These are phyloP conservation scores for Microvelia longipes DNA, from an alignment of 1,140 invertebrate genomes.

Conservation along the genomic window DNA sequence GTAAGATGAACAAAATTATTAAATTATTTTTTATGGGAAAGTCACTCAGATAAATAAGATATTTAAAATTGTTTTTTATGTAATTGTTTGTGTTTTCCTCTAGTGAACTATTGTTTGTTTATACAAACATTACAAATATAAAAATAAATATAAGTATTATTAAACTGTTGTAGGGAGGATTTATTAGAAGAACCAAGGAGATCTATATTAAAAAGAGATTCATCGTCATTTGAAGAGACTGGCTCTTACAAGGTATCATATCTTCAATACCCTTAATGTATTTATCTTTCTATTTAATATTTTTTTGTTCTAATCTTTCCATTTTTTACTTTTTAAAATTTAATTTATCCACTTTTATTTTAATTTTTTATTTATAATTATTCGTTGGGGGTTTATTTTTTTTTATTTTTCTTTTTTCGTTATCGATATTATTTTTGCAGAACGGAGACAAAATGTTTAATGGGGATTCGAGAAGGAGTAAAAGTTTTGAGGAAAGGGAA, in stretches of 20 bases:
- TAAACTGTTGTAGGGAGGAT: constrained; percentile 40
- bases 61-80: too few species aligned
- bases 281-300: too few species aligned
- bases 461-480: constrained; percentile 56
- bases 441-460: constrained; percentile 44
- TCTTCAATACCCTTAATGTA: too few species aligned
- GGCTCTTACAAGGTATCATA: constrained; percentile 34
- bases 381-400: neutral
- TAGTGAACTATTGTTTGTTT: too few species aligned
- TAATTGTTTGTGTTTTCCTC: too few species aligned
- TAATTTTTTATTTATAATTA: neutral
- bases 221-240: constrained; percentile 58
- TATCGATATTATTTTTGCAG: constrained; percentile 12
- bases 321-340: too few species aligned
- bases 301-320: too few species aligned
- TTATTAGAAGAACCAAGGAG: constrained; percentile 48
- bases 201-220: constrained; percentile 70
- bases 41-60: too few species aligned
- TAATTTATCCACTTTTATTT: neutral
- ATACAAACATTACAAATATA: too few species aligned
- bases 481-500: constrained; percentile 80
- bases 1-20: too few species aligned
- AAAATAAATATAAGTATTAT: too few species aligned
- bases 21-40: too few species aligned
- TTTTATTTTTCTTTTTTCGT: neutral